Evolutionary conservation across 2,888 invertebrate species (phyloP).

Genomic region (Chrysina gloriosa): DNA sequence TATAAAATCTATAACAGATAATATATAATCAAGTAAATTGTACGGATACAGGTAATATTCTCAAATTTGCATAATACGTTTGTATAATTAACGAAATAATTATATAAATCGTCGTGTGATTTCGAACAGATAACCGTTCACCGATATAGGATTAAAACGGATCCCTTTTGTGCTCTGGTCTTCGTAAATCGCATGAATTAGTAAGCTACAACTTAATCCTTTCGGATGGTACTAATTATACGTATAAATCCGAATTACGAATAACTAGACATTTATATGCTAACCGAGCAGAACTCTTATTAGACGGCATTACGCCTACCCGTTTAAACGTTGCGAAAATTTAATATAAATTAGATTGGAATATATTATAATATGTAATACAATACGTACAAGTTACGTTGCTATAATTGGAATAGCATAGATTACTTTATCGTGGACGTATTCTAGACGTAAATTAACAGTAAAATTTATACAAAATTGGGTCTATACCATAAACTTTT

Average conservation of each 20-base stretch:
- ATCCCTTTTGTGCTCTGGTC: constrained; percentile 25
- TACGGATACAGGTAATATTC: background rate
- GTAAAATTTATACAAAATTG: too few relatives aligned
- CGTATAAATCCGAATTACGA: constrained; percentile 28
- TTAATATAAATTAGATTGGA: background rate
- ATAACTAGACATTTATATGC: constrained; percentile 20
- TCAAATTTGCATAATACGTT: background rate
- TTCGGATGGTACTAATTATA: constrained; percentile 26
- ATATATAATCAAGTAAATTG: too few relatives aligned
- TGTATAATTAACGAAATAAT: constrained; percentile 23
- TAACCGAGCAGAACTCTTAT: constrained; percentile 12
- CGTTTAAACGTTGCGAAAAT: background rate
- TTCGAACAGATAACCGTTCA: constrained; percentile 16
- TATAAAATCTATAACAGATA: too few relatives aligned
- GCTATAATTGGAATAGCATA: too few relatives aligned
- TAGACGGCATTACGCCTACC: background rate
- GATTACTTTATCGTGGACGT: too few relatives aligned
- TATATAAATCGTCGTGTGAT: constrained; percentile 22
- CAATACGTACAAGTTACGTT: too few relatives aligned
- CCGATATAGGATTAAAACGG: constrained; percentile 25
- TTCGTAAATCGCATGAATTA: constrained; percentile 25
- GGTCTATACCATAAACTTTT: too few relatives aligned
- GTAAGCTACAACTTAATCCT: constrained; percentile 31
- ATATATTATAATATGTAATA: too few relatives aligned
- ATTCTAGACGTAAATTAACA: too few relatives aligned